Evolutionary conservation across 2,797 vertebrate species (phyloP), one percentile per base, ranked within the genome.

Genomic region (Dendrocincla tyrannina): DNA sequence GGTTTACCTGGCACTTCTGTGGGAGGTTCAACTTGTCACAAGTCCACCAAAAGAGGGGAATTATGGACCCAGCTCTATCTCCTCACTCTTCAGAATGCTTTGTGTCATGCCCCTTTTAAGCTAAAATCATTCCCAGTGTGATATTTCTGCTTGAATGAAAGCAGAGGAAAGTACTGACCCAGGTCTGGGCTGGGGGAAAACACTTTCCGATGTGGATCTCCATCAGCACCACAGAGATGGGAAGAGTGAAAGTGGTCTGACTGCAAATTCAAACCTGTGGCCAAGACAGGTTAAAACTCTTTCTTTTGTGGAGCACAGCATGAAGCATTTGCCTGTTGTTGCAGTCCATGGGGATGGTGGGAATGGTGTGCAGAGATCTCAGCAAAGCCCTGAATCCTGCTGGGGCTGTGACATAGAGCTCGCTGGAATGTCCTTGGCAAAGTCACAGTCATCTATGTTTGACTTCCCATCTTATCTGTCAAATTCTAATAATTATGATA

Each of bases 91-190:
- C 25, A 46, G 7, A 9, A 17, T 11, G 5, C 24, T 3, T 35
- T 62, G n/a, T 88, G 19, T 30, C 4, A 0, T 30, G n/a, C 25
- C 46, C 32, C 7, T 94, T 82, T 88, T 41, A 59, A 86, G 69
- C 18, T 69, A 5, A 87, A 88, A 80, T 74, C 30, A 17, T 67
- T 90, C 89, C 33, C 73, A 69, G 73, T 67, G 52, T 60, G 93
- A 56, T 60, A 56, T 84, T 85, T 60, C 44, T 86, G 89, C 58
- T 49, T 39, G 88, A 95, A 91, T 27, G 63, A 67, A 90, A 69
- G 60, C 5, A 8, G 55, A 16, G 37, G 10, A 16, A 50, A 53
- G 49, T 24, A 53, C 62, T 52, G 62, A 47, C 69, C 5, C 5
- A 39, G 52, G 16, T 39, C 17, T 5, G 7, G 41, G 55, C 46